Conservation (phyloP, 2,113 vertebrate species). For the Tamias sibiricus region DNA sequence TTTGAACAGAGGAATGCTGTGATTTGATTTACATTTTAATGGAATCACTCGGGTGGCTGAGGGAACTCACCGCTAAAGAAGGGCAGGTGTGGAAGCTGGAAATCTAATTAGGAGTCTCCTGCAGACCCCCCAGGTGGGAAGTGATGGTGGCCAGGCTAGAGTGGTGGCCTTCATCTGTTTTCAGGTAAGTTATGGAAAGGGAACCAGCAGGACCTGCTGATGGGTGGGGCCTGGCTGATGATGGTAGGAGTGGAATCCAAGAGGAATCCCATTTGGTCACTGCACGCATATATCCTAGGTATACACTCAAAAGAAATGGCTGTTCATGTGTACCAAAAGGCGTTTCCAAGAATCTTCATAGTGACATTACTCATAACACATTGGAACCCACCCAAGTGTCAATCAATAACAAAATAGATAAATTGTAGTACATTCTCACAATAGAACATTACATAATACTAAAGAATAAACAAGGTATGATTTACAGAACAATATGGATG, state of each 20-base stretch:
- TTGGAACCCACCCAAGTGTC: background rate
- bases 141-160: background rate
- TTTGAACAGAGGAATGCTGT: background rate
- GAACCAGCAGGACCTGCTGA: background rate
- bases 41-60: background rate
- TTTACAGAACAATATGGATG: background rate
- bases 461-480: background rate
- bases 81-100: background rate
- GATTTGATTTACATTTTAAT: background rate
- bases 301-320: background rate
- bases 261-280: background rate
- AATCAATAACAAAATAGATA: background rate
- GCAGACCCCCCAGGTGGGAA: background rate
- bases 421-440: background rate
- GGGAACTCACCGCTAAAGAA: background rate
- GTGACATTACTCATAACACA: background rate
- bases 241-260: background rate
- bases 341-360: background rate
- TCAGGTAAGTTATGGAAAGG: background rate
- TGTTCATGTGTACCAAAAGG: background rate
- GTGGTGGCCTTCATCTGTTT: background rate
- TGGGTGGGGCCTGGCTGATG: background rate
- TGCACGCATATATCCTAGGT: background rate
- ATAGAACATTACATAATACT: background rate
- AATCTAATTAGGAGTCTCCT: background rate